Evolutionary conservation across 2,113 vertebrate species (phyloP).

Genomic region (Cariama cristata): DNA sequence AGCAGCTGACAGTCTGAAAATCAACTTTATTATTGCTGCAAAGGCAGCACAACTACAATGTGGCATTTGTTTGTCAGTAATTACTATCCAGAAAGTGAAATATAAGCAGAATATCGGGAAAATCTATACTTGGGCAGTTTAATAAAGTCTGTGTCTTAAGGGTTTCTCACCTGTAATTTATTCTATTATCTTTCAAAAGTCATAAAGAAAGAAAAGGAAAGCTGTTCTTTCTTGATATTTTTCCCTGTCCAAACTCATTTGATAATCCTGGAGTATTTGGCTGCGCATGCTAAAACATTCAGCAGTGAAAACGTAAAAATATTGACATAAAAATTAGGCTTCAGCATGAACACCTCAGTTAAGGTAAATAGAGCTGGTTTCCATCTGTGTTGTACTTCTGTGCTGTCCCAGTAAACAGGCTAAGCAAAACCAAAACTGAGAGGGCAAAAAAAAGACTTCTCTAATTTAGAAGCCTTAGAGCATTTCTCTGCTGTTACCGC

Average conservation of each 20-base stretch:
- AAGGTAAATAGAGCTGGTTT: neutral
- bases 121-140: neutral
- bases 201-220: neutral
- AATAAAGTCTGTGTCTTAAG: neutral
- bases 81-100: neutral
- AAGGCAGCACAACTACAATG: neutral
- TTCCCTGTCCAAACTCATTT: neutral
- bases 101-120: slow-evolving; percentile 9
- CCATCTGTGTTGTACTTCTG: neutral
- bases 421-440: neutral
- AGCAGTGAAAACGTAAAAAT: slow-evolving; percentile 29
- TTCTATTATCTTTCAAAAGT: neutral
- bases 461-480: neutral
- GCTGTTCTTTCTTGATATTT: neutral
- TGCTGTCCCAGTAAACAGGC: neutral
- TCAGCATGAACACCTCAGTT: neutral
- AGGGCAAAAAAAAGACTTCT: neutral
- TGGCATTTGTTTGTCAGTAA: neutral
- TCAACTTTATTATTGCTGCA: neutral
- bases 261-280: neutral
- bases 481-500: neutral
- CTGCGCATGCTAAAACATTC: neutral
- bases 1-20: neutral
- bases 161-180: neutral
- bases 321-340: slow-evolving; percentile 21